Evolutionary conservation across 2,797 vertebrate species (phyloP).

Genomic region (Rhabdophis nuchalis): DNA sequence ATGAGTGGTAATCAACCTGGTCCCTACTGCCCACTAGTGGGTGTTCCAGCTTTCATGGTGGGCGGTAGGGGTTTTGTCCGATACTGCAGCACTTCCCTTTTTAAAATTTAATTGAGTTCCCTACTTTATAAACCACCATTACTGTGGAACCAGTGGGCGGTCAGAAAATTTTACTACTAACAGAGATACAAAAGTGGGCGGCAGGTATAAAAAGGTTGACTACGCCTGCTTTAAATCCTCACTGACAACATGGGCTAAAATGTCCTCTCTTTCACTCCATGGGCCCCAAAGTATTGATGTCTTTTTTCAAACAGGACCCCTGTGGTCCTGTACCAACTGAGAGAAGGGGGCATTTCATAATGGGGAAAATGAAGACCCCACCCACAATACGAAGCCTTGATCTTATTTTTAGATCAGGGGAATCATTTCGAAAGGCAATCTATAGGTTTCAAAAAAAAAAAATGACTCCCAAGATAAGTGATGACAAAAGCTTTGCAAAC

Average conservation of each 20-base stretch:
- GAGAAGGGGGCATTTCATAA: background rate
- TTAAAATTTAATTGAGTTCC: too few species aligned
- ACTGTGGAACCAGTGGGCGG: too few species aligned
- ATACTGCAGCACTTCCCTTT: too few species aligned
- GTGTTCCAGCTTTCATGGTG: too few species aligned
- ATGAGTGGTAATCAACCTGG: too few species aligned
- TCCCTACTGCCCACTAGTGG: too few species aligned
- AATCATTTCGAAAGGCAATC: background rate
- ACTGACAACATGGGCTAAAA: background rate
- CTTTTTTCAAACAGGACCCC: background rate
- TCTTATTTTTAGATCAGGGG: background rate
- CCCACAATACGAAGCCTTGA: background rate
- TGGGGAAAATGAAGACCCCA: background rate
- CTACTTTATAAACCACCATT: too few species aligned
- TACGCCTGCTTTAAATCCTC: background rate
- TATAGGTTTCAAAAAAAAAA: background rate
- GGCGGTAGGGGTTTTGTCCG: too few species aligned
- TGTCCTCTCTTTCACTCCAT: background rate
- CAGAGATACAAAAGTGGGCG: too few species aligned
- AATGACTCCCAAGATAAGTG: background rate
- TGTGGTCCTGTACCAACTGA: background rate
- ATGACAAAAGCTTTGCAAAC: constrained; percentile 47
- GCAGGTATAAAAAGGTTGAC: too few species aligned
- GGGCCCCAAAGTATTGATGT: background rate
- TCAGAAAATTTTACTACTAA: too few species aligned